Percentiles rank a stretch among this genome's conserved stretches.
Conservation (phyloP, 2,797 vertebrate species). For the Rousettus madagascariensis region DNA sequence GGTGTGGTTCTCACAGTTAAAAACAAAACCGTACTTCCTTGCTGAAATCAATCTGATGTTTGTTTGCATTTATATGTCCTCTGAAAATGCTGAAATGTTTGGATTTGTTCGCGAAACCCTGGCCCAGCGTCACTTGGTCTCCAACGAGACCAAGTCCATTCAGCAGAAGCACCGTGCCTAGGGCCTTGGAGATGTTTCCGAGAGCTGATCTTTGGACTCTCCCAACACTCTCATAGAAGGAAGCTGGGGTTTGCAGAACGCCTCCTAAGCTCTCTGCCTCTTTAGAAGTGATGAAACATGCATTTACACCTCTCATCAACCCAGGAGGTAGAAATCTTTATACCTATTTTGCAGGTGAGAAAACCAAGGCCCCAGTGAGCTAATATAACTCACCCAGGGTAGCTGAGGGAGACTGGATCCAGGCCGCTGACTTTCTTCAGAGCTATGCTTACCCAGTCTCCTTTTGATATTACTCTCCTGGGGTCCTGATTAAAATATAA, state of each 20-base stretch:
- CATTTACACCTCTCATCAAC: not conserved
- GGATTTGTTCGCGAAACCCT: conserved; percentile 59
- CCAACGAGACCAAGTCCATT: not conserved
- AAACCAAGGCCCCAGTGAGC: not conserved
- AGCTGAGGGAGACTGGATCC: not conserved
- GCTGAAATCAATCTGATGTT: conserved; percentile 56
- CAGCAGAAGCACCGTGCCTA: not conserved
- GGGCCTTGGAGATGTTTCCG: not conserved
- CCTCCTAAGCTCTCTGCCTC: not conserved
- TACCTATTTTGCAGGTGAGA: not conserved
- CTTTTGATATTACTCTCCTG: not conserved
- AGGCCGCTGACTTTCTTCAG: not conserved
- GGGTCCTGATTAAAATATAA: not conserved
- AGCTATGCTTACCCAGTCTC: not conserved
- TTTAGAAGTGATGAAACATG: too few species aligned
- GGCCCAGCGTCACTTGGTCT: not conserved
- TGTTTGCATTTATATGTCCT: not conserved
- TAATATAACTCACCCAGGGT: not conserved
- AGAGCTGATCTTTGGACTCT: too few species aligned
- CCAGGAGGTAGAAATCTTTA: not conserved
- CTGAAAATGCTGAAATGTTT: conserved; percentile 31
- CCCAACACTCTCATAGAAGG: not conserved
- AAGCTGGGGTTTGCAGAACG: not conserved
- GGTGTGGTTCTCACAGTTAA: not conserved
- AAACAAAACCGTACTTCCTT: not conserved